Percentiles rank a stretch among this genome's conserved stretches.
Evolutionary conservation across 2,888 invertebrate genomes (phyloP).

Genomic region (Dynastes hyllus): DNA sequence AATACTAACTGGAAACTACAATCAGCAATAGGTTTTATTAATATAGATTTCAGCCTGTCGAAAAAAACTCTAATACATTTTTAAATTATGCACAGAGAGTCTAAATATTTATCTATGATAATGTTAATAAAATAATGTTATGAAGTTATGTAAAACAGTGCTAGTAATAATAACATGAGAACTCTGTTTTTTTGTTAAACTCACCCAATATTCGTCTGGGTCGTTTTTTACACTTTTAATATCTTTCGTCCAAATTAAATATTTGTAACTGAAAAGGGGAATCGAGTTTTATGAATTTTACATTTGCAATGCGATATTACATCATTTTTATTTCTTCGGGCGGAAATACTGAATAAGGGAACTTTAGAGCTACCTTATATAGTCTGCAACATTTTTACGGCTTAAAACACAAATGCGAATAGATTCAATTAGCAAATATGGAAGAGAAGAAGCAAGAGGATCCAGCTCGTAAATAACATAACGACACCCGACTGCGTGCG

Average conservation of each 20-base stretch:
- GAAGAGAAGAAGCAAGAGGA: slow-evolving; percentile 4
- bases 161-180: not conserved
- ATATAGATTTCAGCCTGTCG: not conserved
- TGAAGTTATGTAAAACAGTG: not conserved
- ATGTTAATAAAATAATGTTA: not conserved
- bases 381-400: not conserved
- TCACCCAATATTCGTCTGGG: no score
- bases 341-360: no score
- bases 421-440: slow-evolving; percentile 32
- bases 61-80: not conserved
- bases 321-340: no score
- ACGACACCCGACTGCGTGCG: slow-evolving; percentile 7
- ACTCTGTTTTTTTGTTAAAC: no score
- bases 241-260: no score
- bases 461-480: slow-evolving; percentile 22
- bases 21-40: slow-evolving; percentile 3
- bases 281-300: no score
- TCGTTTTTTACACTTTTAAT: no score
- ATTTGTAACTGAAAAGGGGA: no score
- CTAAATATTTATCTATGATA: slow-evolving; percentile 8
- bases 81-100: not conserved
- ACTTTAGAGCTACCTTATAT: not conserved
- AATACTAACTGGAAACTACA: not conserved
- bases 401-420: slow-evolving; percentile 5
- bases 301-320: no score